Conservation (phyloP, 2,113 vertebrate species). For the Clarias gariepinus region DNA sequence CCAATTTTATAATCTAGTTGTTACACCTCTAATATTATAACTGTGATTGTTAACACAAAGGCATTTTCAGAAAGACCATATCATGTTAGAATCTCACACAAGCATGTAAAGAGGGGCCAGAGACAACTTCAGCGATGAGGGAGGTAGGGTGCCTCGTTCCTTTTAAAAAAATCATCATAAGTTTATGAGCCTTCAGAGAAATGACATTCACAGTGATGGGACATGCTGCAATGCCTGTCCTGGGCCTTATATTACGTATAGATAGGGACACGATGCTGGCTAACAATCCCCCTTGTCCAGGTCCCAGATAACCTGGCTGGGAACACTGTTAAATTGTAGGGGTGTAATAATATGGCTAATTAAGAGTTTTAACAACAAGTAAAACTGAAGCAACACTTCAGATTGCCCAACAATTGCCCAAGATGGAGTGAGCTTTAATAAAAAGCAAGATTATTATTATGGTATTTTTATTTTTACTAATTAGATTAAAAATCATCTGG, state of each 20-base stretch:
- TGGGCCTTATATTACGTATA: neutral
- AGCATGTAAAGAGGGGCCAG: neutral
- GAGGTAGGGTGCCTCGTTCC: too few species aligned
- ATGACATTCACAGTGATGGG: neutral
- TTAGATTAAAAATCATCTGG: neutral
- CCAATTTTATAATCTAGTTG: too few species aligned
- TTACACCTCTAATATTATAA: neutral
- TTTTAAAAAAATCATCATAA: neutral
- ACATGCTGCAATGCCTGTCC: neutral
- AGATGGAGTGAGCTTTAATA: neutral
- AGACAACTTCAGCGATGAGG: neutral
- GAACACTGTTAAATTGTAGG: neutral
- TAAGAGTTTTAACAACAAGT: neutral
- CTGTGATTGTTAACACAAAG: neutral
- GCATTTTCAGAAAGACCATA: neutral
- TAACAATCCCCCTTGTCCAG: neutral
- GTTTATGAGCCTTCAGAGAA: neutral
- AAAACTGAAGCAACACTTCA: neutral
- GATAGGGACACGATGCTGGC: neutral
- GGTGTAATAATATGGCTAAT: neutral
- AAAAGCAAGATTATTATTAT: neutral
- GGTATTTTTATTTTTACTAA: neutral
- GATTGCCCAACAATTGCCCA: too few species aligned
- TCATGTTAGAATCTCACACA: constrained; percentile 1
- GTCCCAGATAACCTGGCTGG: neutral